phyloP scores from a whole-genome alignment of 2,113 vertebrate species.

The Vulpes ferrilata region DNA sequence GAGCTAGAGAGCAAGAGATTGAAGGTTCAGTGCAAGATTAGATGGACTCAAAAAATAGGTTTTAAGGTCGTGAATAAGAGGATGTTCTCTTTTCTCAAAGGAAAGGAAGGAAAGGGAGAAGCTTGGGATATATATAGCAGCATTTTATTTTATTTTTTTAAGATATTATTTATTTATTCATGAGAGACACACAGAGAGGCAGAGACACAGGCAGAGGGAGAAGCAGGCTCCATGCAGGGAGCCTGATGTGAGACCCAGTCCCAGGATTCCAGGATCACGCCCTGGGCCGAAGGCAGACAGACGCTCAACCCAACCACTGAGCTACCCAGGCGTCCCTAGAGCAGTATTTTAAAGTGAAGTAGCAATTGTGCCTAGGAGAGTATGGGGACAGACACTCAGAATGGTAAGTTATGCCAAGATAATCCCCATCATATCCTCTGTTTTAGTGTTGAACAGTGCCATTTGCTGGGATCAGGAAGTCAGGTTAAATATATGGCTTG shows the following conservation, averaged over 20 bases:
- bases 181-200: too few relatives aligned
- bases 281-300: too few relatives aligned
- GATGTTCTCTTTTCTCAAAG: neutral
- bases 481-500: neutral
- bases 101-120: neutral
- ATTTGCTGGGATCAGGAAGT: neutral
- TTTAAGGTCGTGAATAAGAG: neutral
- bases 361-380: neutral
- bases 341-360: neutral
- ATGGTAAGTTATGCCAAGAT: neutral
- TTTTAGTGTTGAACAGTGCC: neutral
- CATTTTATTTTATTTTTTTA: too few relatives aligned
- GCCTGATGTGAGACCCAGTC: too few relatives aligned
- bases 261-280: too few relatives aligned
- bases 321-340: neutral
- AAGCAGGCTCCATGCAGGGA: too few relatives aligned
- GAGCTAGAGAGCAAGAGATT: neutral
- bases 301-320: too few relatives aligned
- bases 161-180: too few relatives aligned
- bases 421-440: neutral
- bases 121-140: neutral
- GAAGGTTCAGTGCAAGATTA: neutral
- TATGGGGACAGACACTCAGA: neutral
- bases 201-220: too few relatives aligned
- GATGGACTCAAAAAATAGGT: neutral